phyloP scores from a whole-genome alignment of 2,113 vertebrate genomes.

The Grammomys surdaster region DNA sequence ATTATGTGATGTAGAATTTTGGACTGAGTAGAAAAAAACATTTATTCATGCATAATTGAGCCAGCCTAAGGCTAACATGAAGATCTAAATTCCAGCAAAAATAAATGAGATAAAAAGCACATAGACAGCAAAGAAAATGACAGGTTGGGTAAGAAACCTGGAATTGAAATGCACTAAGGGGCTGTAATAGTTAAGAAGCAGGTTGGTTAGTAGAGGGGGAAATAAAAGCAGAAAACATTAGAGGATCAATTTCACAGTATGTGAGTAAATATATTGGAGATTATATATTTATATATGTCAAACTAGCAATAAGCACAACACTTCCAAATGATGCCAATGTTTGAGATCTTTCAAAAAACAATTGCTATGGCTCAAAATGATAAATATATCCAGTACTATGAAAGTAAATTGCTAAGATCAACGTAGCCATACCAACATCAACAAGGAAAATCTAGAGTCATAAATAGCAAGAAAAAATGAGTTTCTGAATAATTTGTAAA shows the following conservation, averaged over 20 bases:
- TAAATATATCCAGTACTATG: conserved; percentile 31
- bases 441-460: background rate
- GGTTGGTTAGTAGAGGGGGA: background rate
- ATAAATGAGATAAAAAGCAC: background rate
- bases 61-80: background rate
- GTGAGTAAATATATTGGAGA: background rate
- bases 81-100: background rate
- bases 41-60: background rate
- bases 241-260: background rate
- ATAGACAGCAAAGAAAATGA: background rate
- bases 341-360: background rate
- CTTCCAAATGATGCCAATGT: background rate
- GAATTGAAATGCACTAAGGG: background rate
- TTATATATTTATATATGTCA: background rate
- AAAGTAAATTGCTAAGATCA: background rate
- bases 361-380: background rate
- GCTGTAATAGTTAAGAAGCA: background rate
- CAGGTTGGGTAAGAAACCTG: background rate
- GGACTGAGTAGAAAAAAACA: no score
- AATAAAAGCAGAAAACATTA: background rate
- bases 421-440: background rate
- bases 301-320: background rate
- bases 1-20: background rate
- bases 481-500: background rate
- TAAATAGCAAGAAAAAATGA: background rate